phyloP scores from a whole-genome alignment of 2,113 vertebrate species.

The Ariopsis seemanni region DNA sequence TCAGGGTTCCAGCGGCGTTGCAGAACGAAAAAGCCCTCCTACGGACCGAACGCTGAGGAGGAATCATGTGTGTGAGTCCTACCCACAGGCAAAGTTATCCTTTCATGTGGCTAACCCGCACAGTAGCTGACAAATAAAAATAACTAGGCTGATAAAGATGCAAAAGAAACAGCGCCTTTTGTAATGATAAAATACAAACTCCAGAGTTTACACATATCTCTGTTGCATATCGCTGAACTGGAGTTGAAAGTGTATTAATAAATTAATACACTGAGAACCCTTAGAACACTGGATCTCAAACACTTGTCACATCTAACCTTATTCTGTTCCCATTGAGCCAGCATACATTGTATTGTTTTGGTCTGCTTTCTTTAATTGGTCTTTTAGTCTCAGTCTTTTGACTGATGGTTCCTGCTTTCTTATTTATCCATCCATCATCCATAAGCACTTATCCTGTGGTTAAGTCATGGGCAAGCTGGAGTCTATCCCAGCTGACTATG shows the following conservation, averaged over 20 bases:
- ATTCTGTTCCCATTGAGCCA: background rate
- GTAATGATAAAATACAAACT: slow-evolving; percentile 19
- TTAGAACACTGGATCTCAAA: background rate
- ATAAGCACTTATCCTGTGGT: too few relatives aligned
- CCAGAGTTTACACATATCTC: background rate
- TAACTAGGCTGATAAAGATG: slow-evolving; percentile 45
- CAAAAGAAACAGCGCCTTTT: slow-evolving; percentile 15
- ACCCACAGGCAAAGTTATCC: slow-evolving; percentile 76
- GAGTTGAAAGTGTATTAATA: background rate
- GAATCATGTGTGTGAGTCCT: slow-evolving; percentile 66
- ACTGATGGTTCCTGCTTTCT: background rate
- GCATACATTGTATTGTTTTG: background rate
- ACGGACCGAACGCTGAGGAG: slow-evolving; percentile 62
- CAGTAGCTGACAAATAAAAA: slow-evolving; percentile 67
- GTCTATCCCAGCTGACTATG: too few relatives aligned
- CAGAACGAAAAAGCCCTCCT: slow-evolving; percentile 70
- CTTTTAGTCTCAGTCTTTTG: background rate
- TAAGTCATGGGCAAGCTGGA: too few relatives aligned
- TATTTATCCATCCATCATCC: background rate
- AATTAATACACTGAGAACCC: background rate
- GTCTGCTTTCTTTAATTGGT: background rate
- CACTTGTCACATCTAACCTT: background rate
- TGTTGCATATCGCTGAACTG: background rate
- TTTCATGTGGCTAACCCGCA: slow-evolving; percentile 65
- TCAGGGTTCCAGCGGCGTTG: slow-evolving; percentile 63